Evolutionary conservation across 2,888 invertebrate species (phyloP), one percentile per base, ranked within the genome.

Genomic region (Pseudoips prasinana): DNA sequence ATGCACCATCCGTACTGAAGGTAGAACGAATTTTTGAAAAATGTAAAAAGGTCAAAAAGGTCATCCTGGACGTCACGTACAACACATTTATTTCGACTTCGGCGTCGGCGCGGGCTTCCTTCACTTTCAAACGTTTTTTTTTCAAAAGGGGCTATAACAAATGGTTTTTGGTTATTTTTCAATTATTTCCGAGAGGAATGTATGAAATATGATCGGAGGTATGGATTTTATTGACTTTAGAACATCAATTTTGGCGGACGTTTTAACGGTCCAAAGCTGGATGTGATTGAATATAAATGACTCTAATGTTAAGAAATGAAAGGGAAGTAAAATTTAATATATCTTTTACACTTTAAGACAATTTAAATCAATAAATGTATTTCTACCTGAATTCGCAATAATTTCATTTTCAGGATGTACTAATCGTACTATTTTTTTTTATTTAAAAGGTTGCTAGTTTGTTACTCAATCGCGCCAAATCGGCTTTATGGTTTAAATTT

Each of bases 1-100:
- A 68, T 65, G 58, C 43, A 29, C 8, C 17, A 18, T 28, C 32
- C 54, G 29, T 72, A 85, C 75, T 78, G 83, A 85, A 76, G 83
- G 74, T 70, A 51, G 59, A 34, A 72, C 72, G 82, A 82, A 82
- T 84, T 87, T 87, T 86, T 85, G 81, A 88, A 87, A 88, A 87
- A 87, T 88, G 85, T 81, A 79, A 85, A 88, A 84, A 84, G 82
- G 79, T 79, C 86, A 79, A 85, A 88, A 84, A 84, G 82, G 79
- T 79, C 86, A 75, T 66, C 64, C 49, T 64, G 67, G 71, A 61
- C 74, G 64, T 71, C 87, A 84, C 87, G 87, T 83, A 68, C 51
- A 53, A 57, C 70, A 73, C 86, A 84, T 87, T 85, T 81, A 83
- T 87, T 75, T 67, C 71, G 48, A 51, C 62, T 74, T 74, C 78